Percentiles rank a stretch among this genome's conserved stretches.
These are phyloP conservation scores for Tetrax tetrax DNA, from an alignment of 2,113 vertebrate species.

Conservation along the genomic window DNA sequence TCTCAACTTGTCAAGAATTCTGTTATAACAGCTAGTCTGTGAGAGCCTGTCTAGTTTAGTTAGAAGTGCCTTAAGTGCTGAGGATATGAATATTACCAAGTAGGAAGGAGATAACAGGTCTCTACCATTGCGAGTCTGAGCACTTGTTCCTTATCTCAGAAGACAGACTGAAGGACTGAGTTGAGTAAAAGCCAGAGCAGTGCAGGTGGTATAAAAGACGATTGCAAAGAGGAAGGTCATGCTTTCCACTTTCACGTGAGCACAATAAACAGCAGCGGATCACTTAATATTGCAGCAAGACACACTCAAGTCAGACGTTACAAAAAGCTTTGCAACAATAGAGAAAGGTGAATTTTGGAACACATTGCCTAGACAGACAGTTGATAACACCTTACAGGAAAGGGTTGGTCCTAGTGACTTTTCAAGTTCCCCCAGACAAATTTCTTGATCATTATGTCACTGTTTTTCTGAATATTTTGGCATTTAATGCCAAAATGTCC, in stretches of 20 bases:
- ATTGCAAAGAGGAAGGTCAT: not conserved
- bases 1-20: not conserved
- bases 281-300: not conserved
- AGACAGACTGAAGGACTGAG: not conserved
- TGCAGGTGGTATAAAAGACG: not conserved
- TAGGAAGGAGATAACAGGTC: not conserved
- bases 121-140: not conserved
- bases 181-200: not conserved
- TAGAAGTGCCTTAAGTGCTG: not conserved
- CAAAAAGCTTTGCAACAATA: not conserved
- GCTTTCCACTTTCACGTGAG: rapidly evolving
- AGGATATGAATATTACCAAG: not conserved
- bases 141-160: not conserved
- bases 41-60: not conserved
- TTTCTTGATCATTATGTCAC: not conserved
- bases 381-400: not conserved
- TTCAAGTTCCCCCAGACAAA: not conserved
- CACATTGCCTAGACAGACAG: not conserved
- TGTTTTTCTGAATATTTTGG: not conserved
- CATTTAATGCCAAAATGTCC: not conserved
- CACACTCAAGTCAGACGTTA: not conserved
- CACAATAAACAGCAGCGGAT: not conserved
- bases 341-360: not conserved
- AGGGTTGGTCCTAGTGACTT: not conserved
- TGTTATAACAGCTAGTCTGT: not conserved